Evolutionary conservation across 2,113 vertebrate genomes (phyloP), one percentile per base, ranked within the genome.

Genomic region (Podilymbus podiceps): DNA sequence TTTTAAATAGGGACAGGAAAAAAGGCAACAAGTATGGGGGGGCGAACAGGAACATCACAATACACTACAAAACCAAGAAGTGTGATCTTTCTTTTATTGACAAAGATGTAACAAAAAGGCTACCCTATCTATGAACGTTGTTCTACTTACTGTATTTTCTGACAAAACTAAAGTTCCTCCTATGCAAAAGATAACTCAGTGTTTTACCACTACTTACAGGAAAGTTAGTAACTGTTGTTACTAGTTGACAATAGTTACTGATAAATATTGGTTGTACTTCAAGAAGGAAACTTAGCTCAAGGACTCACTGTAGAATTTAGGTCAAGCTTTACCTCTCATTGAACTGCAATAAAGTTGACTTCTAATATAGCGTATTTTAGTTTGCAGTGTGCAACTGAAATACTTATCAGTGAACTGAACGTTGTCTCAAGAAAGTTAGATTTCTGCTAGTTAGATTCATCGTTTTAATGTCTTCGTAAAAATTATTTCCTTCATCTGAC

Each of bases 1-100:
- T 35, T 88, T 68, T 64, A 15, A 85, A 77, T 20, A 53, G 7
- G 56, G 7, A 13, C 5, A 27, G 10, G 52, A 44, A 53, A 77
- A 30, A 12, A 6, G 20, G 2, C 11, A 68, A 35, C 1, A 2
- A 40, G 5, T 15, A 25, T 5, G 38, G 20, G 5, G 11, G 15
- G 2, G 1, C 3, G 9, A 42, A 50, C 4, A 88, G 17, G 12
- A 71, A 56, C 19, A 23, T 2, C 35, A 5, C 40, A 59, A 50
- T 18, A 67, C 14, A 30, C n/a, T 53, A 30, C 59, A 56, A 56
- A 73, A 55, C 14, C 7, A 85, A 4, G 5, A 76, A 49, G 7
- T 9, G 9, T 23, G 28, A 35, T 38, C 11, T 44, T 66, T 31
- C 12, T 67, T 73, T 40, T 30, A 30, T 30, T 30, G 15, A 40